Evolutionary conservation across 2,113 vertebrate species (phyloP), one percentile per base, ranked within the genome.

Genomic region (Hyla sarda): DNA sequence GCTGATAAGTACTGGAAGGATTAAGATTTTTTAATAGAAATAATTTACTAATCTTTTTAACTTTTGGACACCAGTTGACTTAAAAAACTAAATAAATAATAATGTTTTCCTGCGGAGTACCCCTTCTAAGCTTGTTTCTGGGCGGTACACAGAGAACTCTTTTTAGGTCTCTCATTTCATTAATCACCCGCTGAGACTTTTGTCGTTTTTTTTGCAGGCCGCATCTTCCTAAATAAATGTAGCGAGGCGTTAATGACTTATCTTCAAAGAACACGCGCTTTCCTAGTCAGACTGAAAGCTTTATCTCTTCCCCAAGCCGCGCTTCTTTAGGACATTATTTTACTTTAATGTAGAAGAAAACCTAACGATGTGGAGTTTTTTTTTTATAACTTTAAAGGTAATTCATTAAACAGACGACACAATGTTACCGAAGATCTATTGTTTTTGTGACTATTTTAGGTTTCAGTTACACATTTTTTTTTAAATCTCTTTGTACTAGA

Each of bases 261-360:
- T 69, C 65, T 69, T 69, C 65, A 69, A 69, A 69, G 30, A 69
- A 69, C 65, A 37, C 21, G 25, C 65, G 7, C 65, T 69, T 34
- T 69, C 30, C 65, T 37, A 34, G 30, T 10, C 65, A 37, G 17
- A 6, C 32, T 69, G 65, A 69, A 69, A 69, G 65, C 65, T 34
- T 69, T 69, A 37, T 69, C 65, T 69, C 30, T 34, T 69, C 65
- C 32, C 65, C 9, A 14, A 30, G 32, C 65, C 13, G 30, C 3
- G 14, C 17, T 69, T 69, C 65, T 69, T 9, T 21, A 34, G 32
- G 16, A 69, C 30, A 69, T 69, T 69, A 69, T 34, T 69, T 69
- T 69, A 7, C 30, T 19, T 69, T 69, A 67, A 34, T 37, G 37
- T 69, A 69, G 30, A 37, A 21, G n/a, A 69, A 30, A 69, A 32